Evolutionary conservation across 2,797 vertebrate species (phyloP), one percentile per base, ranked within the genome.

Genomic region (Acanthurus lineatus): DNA sequence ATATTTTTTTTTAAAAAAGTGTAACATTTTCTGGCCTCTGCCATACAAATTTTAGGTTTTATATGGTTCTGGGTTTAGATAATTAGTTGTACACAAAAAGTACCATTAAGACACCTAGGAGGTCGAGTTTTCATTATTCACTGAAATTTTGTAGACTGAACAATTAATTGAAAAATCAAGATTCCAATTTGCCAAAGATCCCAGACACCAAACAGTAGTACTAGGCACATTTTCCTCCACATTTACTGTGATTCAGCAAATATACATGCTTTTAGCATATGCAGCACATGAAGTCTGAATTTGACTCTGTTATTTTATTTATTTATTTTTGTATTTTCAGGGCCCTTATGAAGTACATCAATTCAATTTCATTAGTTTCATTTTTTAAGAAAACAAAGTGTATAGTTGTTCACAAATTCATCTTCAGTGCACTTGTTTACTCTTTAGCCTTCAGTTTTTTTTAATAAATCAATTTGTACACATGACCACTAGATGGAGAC

Each of bases 401-500:
- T 35, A 35, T 35, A 35, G 32, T 35, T 35, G 32, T 35, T 35
- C 25, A 25, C 25, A 25, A 25, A 25, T 25, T 25, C 32, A 35
- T 35, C 32, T 48, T 15, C 9, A 51, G 8, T 5, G 0, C 22
- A 4, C 12, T 40, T 12, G 38, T 10, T 48, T 16, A 20, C 2
- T 10, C 15, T 19, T 60, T 10, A 11, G 16, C 38, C 11, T 56
- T 4, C 2, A 0, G 15, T n/a, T 2, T 54, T 3, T 19, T 2
- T 54, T 4, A 35, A 42, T 52, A 6, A n/a, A 48, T 54, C 11
- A 53, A 16, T 83, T 65, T 28, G 40, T n/a, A 22, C 10, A 20
- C 12, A 6, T 60, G 9, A 42, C 90, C 92, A 92, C 87, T 78
- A 91, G 93, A 89, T 91, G 92, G 93, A 83, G 89, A 88, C 91